phyloP scores from a whole-genome alignment of 2,888 invertebrate genomes.

The Scrobipalpa atriplicella region DNA sequence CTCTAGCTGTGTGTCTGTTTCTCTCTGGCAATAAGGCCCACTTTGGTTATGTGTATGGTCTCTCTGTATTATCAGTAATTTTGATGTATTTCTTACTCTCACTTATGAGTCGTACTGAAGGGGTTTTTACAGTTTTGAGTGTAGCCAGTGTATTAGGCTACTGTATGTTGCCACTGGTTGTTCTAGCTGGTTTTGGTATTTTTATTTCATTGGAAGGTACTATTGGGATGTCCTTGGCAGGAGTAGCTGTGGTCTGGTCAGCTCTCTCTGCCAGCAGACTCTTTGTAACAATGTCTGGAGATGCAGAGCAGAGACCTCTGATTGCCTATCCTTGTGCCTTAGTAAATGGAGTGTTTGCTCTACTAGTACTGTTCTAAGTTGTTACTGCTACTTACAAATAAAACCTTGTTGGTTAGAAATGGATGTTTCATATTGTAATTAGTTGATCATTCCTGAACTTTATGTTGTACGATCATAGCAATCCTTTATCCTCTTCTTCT shows the following conservation, averaged over 20 bases:
- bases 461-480: constrained; percentile 8
- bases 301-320: constrained; percentile 92
- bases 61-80: constrained; percentile 94
- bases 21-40: constrained; percentile 91
- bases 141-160: constrained; percentile 96
- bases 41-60: constrained; percentile 97
- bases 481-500: background rate
- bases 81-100: constrained; percentile 94
- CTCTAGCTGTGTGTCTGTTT: constrained; percentile 85
- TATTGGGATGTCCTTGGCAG: constrained; percentile 86
- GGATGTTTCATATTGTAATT: background rate
- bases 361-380: constrained; percentile 93
- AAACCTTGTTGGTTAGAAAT: background rate
- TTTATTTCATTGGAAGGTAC: constrained; percentile 89
- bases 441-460: background rate
- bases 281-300: constrained; percentile 94
- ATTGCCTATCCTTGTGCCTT: constrained; percentile 97
- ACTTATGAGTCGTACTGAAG: constrained; percentile 88
- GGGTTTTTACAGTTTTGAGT: constrained; percentile 88
- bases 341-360: constrained; percentile 96
- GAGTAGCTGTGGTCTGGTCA: constrained; percentile 92
- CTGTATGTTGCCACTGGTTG: constrained; percentile 95
- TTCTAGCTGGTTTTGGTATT: constrained; percentile 90
- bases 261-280: constrained; percentile 95
- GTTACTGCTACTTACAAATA: background rate